Base-by-base conservation (phyloP, 2,113 vertebrate genomes). In the Spheniscus mendiculus region DNA sequence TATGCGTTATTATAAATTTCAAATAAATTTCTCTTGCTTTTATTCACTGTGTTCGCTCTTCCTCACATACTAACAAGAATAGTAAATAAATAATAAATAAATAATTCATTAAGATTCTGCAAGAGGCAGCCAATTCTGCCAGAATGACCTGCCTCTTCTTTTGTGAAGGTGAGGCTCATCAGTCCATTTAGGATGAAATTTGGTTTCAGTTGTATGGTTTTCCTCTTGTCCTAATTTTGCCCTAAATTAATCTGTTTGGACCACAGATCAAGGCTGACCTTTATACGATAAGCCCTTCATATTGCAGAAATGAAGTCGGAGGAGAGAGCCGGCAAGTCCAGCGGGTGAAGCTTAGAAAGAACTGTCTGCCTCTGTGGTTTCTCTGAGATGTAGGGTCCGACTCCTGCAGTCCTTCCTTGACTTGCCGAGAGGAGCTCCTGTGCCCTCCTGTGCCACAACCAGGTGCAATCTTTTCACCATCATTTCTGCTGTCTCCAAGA, bases 281-380 rank as follows among this genome's bases (percentile, higher is more conserved):
- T 47, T 45, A 5, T 30, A 10, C 1, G 1, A 49, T 15, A 44
- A 52, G 44, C 36, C 14, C 17, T 65, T 50, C 2, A 0, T 36
- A 32, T 7, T 71, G 27, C 45, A 80, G 59, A 61, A 58, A 11
- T 25, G 21, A 34, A 34, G 4, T 2, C 32, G 38, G 74, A 73
- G 27, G 42, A 58, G 44, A 38, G 34, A 44, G 32, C 15, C 2
- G 2, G 6, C 15, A 36, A 25, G 30, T 20, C 15, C 20, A 1
- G 27, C 9, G 34, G 36, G 32, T 21, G 38, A 50, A 36, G 59
- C 50, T 42, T 8, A 21, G 50, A n/a, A 30, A 50, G 25, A 58
- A 26, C 58, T 22, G 30, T 10, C 52, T 73, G 69, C 22, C 26
- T 10, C 44, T 3, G 1, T 10, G 21, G 36, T 15, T 34, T 10